Percentiles rank a stretch among this genome's conserved stretches.
These are phyloP conservation scores for Sebastes nivosus DNA, from an alignment of 2,797 vertebrate species.

Conservation along the genomic window DNA sequence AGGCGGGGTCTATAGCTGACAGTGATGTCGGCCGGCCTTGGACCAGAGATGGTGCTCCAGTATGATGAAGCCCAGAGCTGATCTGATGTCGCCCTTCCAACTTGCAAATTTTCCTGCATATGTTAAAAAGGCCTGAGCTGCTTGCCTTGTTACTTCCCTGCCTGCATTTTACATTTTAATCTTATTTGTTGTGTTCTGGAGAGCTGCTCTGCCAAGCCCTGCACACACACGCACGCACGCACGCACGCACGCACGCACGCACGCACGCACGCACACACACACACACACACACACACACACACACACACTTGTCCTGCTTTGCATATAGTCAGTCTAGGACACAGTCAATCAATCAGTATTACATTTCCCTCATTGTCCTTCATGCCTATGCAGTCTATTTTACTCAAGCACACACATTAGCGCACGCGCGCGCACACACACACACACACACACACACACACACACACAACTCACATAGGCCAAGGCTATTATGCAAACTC, in stretches of 20 bases:
- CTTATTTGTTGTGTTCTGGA: slow-evolving; percentile 71
- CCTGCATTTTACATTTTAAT: slow-evolving; percentile 76
- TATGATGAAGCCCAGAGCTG: slow-evolving; percentile 41
- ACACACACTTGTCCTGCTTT: slow-evolving; percentile 27
- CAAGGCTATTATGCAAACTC: slow-evolving; percentile 1
- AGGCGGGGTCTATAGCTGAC: slow-evolving; percentile 15
- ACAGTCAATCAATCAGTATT: slow-evolving; percentile 82
- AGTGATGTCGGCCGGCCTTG: slow-evolving; percentile 6
- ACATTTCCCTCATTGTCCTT: slow-evolving; percentile 77
- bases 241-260: background rate
- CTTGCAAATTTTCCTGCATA: slow-evolving; percentile 65
- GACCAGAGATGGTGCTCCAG: slow-evolving; percentile 17
- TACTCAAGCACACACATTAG: slow-evolving; percentile 15
- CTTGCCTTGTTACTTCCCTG: slow-evolving; percentile 57
- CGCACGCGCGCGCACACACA: background rate
- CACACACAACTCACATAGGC: background rate
- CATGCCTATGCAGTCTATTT: slow-evolving; percentile 65
- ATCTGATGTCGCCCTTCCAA: slow-evolving; percentile 53
- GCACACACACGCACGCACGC: slow-evolving; percentile 4
- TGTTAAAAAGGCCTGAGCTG: slow-evolving; percentile 55
- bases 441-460: too few species aligned
- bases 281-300: too few species aligned
- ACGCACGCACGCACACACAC: background rate
- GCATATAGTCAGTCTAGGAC: slow-evolving; percentile 64
- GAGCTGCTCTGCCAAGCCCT: slow-evolving; percentile 58